A percentile compares a stretch with the other conserved stretches of the same genome.
Evolutionary conservation across 1,140 invertebrate genomes (phyloP).

Genomic region (Prorops nasuta): DNA sequence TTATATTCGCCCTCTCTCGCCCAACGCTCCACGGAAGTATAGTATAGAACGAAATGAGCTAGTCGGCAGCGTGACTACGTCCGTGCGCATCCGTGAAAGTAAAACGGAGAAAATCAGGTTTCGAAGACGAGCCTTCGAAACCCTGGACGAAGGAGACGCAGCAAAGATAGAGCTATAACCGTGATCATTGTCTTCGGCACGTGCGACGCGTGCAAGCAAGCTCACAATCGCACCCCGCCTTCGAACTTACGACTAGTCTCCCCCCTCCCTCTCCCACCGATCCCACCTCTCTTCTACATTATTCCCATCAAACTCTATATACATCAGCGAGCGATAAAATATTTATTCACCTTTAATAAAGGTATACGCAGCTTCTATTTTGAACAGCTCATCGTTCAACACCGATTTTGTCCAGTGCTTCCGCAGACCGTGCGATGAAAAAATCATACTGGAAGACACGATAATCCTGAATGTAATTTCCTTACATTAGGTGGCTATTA

Average conservation of each 20-base stretch:
- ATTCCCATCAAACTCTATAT: too few species aligned
- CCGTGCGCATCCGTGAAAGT: constrained; percentile 31
- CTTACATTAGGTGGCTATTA: too few species aligned
- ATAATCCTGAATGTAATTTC: too few species aligned
- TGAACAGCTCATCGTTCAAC: too few species aligned
- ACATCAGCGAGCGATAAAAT: too few species aligned
- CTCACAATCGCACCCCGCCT: not conserved
- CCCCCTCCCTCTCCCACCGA: constrained; percentile 8
- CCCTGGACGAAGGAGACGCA: constrained; percentile 6
- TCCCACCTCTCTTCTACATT: not conserved
- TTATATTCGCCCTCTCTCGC: constrained; percentile 1
- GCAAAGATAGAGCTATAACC: too few species aligned
- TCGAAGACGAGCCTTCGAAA: constrained; percentile 35
- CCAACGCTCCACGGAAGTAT: constrained; percentile 16
- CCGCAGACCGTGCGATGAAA: too few species aligned
- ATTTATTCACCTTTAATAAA: too few species aligned
- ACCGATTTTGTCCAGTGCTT: too few species aligned
- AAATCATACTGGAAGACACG: too few species aligned
- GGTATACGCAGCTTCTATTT: too few species aligned
- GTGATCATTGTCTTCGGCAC: constrained; percentile 13
- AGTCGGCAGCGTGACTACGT: constrained; percentile 8
- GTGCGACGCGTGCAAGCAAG: not conserved
- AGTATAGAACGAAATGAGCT: constrained; percentile 7
- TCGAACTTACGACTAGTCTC: too few species aligned
- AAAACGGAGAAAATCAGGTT: constrained; percentile 38